Percentiles rank a stretch among this genome's conserved stretches.
phyloP scores from a whole-genome alignment of 2,113 vertebrate species.

The Scortum barcoo region DNA sequence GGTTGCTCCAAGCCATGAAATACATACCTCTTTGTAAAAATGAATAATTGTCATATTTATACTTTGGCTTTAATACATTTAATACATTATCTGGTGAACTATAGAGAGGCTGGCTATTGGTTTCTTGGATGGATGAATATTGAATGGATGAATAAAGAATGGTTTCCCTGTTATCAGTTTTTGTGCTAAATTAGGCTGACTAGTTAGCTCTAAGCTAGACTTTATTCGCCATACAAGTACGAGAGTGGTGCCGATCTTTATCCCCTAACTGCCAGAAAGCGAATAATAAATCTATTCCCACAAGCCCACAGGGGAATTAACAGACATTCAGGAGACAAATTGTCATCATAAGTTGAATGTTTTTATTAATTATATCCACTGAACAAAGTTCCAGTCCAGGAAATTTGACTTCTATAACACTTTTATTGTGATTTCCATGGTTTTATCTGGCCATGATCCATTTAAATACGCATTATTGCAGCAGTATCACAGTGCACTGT shows the following conservation, averaged over 20 bases:
- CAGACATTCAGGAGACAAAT: conserved; percentile 11
- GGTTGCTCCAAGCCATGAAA: not conserved
- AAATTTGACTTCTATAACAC: conserved; percentile 50
- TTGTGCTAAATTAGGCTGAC: not conserved
- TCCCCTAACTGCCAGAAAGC: not conserved
- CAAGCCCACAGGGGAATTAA: not conserved
- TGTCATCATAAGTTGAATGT: conserved; percentile 43
- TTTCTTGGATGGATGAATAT: too few relatives aligned
- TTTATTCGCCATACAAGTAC: not conserved
- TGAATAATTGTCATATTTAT: not conserved
- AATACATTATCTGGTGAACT: too few relatives aligned
- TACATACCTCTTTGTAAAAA: not conserved
- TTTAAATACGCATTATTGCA: conserved; percentile 73
- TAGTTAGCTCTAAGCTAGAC: not conserved
- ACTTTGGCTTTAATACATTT: not conserved
- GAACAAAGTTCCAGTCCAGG: conserved; percentile 55
- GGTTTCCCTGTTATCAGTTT: not conserved
- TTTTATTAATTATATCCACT: conserved; percentile 69
- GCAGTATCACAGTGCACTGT: conserved; percentile 76
- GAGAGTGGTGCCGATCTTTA: not conserved
- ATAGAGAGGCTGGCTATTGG: too few relatives aligned
- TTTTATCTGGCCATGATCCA: conserved; percentile 55
- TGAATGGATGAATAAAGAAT: not conserved
- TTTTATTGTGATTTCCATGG: conserved; percentile 67
- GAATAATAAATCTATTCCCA: not conserved